Evolutionary conservation across 1,140 invertebrate species (phyloP), one percentile per base, ranked within the genome.

Genomic region (Drosophila repleta): DNA sequence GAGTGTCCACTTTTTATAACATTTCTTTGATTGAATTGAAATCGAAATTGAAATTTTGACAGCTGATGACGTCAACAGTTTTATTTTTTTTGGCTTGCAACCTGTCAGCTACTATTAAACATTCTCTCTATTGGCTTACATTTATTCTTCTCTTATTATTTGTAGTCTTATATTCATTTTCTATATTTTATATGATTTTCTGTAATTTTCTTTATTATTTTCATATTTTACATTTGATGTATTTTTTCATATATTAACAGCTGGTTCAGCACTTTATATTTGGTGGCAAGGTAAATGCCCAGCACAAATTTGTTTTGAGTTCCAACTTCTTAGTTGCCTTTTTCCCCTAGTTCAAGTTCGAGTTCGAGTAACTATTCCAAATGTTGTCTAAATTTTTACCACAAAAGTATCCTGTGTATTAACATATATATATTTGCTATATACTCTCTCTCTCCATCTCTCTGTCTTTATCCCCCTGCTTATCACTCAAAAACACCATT

Each of bases 271-370:
- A 56, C 63, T 90, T 73, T 79, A 79, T 66, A 66, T 90, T 71
- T 90, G 84, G 85, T 90, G 84, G 84, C 80, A 64, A 90, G 85
- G 85, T 90, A 89, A 88, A 79, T 51, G 61, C 73, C 72, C 35
- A 49, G 24, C 32, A 26, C 20, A 37, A 46, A 37, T 62, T 43
- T 43, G 4, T 7, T 41, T 39, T 55, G 32, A 37, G 18, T 55
- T 55, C 0, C 4, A n/a, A 18, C 5, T 48, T 17, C 13, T 35
- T 8, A 8, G 21, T 53, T 63, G 8, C 35, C 4, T 11, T 66
- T 57, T 60, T 46, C 3, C 48, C 58, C 39, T 24, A 24, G 10
- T 11, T 20, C 39, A 17, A 61, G 61, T 61, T 60, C 43, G 15
- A 61, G 61, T 61, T 60, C 43, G 15, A 46, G 15, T 21, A 39